Base-by-base conservation (phyloP, 2,888 invertebrate species). In the Drosophila tripunctata region DNA sequence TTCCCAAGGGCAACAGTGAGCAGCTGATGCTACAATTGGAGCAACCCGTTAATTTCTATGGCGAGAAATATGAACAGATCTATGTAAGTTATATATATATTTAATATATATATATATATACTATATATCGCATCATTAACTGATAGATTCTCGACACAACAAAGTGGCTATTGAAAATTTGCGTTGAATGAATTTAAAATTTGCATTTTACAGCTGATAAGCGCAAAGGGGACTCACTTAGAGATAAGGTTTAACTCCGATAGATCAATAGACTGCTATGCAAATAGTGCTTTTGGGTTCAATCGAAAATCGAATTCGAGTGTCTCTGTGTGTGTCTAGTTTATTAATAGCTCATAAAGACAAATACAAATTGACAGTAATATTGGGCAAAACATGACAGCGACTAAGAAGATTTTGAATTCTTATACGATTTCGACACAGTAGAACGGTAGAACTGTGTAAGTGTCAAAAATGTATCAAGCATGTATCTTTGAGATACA, bases 21-120 rank as follows among this genome's bases (percentile, higher is more conserved):
- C 87, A 70, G 55, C 63, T 83, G 24, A 75, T 81, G 56, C 80
- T 91, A 63, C 84, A 89, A 58, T 74, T 91, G 67, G 88, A 90
- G 41, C 86, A 73, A 27, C 96, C 97, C 1, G 93, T 98, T 55
- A 92, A 93, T 47, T 97, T 97, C 92, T 98, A 94, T 90, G 96
- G 95, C 76, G 94, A 94, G 75, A 92, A 92, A 67, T 97, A 96
- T 90, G 93, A 94, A 56, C 93, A 94, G 30, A 92, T 98, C 85
- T 97, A 93, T 91, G 98, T 98, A 92, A 97, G 97, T 97, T 10
- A 8, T 30, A 7, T 8, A 27, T 10, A 8, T 41, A 21, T 22
- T 2, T n/a, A 21, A 21, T 21, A 21, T 4, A 4, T 21, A 21
- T 21, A 21, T 27, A 27, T 24, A 8, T 10, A 27, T 27, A 8